A percentile compares a stretch with the other conserved stretches of the same genome.
Conservation (phyloP, 1,140 invertebrate genomes). For the Drosophila murphyi region DNA sequence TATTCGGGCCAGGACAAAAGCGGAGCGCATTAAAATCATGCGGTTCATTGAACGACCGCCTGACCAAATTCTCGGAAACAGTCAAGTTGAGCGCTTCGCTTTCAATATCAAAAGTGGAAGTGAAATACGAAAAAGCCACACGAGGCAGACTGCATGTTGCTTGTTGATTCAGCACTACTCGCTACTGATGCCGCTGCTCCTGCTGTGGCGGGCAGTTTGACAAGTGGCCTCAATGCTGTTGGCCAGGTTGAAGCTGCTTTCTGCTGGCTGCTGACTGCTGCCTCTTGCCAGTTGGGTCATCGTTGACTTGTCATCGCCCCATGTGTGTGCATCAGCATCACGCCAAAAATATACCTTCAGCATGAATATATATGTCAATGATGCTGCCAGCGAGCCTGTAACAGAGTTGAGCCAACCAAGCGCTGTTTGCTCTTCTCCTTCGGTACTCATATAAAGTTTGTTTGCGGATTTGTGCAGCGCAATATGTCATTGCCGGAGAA, state of each 20-base stretch:
- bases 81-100: conserved; percentile 42
- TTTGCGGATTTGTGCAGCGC: conserved; percentile 82
- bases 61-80: conserved; percentile 54
- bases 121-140: conserved; percentile 34
- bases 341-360: background rate
- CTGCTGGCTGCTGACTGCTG: background rate
- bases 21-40: conserved; percentile 72
- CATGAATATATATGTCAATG: conserved; percentile 76
- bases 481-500: conserved; percentile 75
- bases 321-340: background rate
- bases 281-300: conserved; percentile 7
- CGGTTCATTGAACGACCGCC: conserved; percentile 69
- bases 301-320: conserved; percentile 3
- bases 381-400: conserved; percentile 47
- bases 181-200: conserved; percentile 7
- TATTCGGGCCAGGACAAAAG: background rate
- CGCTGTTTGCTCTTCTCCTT: conserved; percentile 80
- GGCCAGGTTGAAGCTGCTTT: conserved; percentile 36
- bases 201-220: conserved; percentile 52
- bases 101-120: conserved; percentile 76
- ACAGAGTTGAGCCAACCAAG: conserved; percentile 5
- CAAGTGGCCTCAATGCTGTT: conserved; percentile 71
- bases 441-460: conserved; percentile 82
- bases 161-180: conserved; percentile 50
- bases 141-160: conserved; percentile 28